Evolutionary conservation across 2,888 invertebrate genomes (phyloP).

Genomic region (Sericinus montela): DNA sequence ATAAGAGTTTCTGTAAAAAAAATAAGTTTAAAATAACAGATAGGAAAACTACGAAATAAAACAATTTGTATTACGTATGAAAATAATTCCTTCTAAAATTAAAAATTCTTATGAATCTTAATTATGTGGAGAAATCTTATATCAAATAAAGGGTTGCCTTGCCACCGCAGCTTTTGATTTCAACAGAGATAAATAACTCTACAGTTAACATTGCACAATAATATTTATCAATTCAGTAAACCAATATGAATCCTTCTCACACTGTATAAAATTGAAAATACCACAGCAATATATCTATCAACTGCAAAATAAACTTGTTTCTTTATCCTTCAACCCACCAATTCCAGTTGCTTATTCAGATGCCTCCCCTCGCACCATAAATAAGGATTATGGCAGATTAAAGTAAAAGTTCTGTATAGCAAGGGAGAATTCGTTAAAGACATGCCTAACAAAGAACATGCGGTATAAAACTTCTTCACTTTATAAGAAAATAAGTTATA

Average conservation of each 20-base stretch:
- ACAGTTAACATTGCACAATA: constrained; percentile 10
- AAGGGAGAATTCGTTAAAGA: constrained; percentile 13
- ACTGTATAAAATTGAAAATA: constrained; percentile 13
- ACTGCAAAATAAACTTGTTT: constrained; percentile 6
- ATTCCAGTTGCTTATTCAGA: constrained; percentile 58
- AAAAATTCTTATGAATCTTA: constrained; percentile 24
- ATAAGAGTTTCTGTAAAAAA: too few relatives aligned
- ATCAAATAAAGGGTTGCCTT: constrained; percentile 32
- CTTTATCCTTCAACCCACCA: constrained; percentile 37
- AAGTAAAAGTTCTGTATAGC: constrained; percentile 31
- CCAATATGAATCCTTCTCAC: not conserved
- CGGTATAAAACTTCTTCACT: constrained; percentile 1
- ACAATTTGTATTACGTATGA: not conserved
- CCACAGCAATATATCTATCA: not conserved
- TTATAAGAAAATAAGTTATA: not conserved
- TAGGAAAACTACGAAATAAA: not conserved
- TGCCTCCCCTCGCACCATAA: constrained; percentile 51
- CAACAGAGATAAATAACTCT: constrained; percentile 40
- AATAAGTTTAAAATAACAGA: constrained; percentile 1
- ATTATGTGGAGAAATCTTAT: constrained; percentile 31
- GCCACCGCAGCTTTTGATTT: constrained; percentile 39
- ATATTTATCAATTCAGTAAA: not conserved
- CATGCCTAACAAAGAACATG: constrained; percentile 2
- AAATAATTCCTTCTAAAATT: constrained; percentile 15
- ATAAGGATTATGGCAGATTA: constrained; percentile 55